Evolutionary conservation across 2,113 vertebrate genomes (phyloP).

Genomic region (Myotis yumanensis): DNA sequence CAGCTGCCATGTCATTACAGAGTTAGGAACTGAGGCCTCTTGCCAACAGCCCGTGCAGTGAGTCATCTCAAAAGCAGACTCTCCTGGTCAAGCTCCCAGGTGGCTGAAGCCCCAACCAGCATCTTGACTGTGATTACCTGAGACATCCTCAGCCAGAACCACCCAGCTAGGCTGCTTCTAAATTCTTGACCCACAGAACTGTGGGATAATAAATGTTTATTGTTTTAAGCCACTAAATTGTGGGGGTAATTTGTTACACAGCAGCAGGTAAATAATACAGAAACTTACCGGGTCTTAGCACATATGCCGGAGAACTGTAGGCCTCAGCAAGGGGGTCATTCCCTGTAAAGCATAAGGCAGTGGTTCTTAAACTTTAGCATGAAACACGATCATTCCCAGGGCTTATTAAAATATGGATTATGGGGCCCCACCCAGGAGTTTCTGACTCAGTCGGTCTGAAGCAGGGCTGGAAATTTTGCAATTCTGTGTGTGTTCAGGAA

Average conservation of each 20-base stretch:
- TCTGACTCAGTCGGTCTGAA: not conserved
- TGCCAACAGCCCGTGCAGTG: not conserved
- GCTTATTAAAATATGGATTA: not conserved
- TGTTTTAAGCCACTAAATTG: not conserved
- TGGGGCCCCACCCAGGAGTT: not conserved
- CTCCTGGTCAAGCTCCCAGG: not conserved
- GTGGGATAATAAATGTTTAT: not conserved
- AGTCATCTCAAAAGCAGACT: not conserved
- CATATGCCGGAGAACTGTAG: not conserved
- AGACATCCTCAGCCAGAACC: not conserved
- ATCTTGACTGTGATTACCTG: not conserved
- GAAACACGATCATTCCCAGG: not conserved
- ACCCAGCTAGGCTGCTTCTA: not conserved
- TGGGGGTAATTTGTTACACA: not conserved
- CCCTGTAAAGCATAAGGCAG: not conserved
- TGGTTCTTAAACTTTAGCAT: not conserved
- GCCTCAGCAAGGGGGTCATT: not conserved
- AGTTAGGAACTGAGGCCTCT: not conserved
- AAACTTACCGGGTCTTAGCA: not conserved
- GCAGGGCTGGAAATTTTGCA: not conserved
- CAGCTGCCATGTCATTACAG: not conserved
- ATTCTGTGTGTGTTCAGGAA: not conserved
- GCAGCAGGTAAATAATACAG: not conserved
- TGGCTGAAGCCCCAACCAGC: not conserved
- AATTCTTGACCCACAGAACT: not conserved